phyloP scores from a whole-genome alignment of 2,797 vertebrate species.

The Danio aesculapii region DNA sequence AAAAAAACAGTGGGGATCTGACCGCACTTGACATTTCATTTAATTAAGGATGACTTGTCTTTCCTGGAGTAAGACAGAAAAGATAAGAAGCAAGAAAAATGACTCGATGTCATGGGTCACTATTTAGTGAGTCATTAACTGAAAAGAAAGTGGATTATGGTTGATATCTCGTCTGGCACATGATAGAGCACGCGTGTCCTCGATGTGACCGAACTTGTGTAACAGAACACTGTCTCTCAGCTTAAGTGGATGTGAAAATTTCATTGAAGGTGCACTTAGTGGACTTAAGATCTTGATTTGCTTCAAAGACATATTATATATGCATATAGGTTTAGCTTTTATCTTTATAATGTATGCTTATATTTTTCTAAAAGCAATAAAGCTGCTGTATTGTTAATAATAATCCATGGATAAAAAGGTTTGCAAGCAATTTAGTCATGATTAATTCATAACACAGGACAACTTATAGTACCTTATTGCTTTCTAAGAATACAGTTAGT shows the following conservation, averaged over 20 bases:
- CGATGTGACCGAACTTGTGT: background rate
- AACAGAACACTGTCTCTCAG: background rate
- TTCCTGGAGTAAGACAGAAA: background rate
- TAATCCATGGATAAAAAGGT: no score
- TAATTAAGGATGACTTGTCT: slow-evolving; percentile 37
- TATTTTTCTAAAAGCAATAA: no score
- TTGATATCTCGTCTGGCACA: background rate
- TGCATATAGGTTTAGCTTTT: no score
- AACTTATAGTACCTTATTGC: no score
- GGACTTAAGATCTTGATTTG: background rate
- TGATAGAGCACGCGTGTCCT: background rate
- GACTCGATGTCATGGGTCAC: slow-evolving; percentile 15
- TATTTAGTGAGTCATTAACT: slow-evolving; percentile 45
- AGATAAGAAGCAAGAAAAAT: background rate
- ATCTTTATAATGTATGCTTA: no score
- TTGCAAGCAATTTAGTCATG: no score
- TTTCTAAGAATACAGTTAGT: no score
- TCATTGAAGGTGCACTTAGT: background rate
- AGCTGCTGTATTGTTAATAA: no score
- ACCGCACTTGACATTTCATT: slow-evolving; percentile 40
- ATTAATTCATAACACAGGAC: no score
- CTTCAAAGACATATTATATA: background rate
- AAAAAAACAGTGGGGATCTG: background rate
- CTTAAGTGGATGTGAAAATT: background rate
- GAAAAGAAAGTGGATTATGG: slow-evolving; percentile 20